phyloP scores from a whole-genome alignment of 92 coral and sea anemone species.

The Epizoanthus fatuus region DNA sequence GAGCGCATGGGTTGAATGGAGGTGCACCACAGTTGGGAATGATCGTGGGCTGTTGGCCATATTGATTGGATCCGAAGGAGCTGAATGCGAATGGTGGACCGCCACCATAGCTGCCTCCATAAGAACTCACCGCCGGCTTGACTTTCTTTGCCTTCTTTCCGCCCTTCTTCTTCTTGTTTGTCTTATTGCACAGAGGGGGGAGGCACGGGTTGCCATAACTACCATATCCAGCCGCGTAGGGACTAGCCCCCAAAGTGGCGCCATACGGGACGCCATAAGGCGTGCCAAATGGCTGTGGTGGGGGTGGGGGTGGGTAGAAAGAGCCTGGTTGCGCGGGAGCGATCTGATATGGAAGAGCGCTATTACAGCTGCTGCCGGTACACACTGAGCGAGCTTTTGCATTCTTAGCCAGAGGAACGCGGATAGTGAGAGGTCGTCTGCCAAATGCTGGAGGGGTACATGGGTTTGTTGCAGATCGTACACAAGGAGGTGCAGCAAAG shows the following conservation, averaged over 20 bases:
- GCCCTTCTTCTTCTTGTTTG: background rate
- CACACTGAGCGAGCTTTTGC: slow-evolving; percentile 39
- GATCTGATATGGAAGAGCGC: slow-evolving; percentile 21
- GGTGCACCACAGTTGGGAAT: slow-evolving; percentile 35
- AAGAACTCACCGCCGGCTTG: slow-evolving; percentile 21
- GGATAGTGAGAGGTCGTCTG: slow-evolving; percentile 23
- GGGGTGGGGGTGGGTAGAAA: background rate
- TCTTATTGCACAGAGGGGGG: background rate
- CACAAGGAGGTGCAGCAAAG: slow-evolving; percentile 27
- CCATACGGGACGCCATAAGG: slow-evolving; percentile 43
- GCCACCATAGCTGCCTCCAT: slow-evolving; percentile 41
- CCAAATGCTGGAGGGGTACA: background rate
- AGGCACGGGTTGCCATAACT: slow-evolving; percentile 29
- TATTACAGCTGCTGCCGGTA: slow-evolving; percentile 9
- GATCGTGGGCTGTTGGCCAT: slow-evolving; percentile 37
- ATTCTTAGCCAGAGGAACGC: slow-evolving; percentile 24
- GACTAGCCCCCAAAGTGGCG: slow-evolving; percentile 12
- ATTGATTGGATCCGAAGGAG: slow-evolving; percentile 31
- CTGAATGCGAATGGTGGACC: slow-evolving; percentile 48
- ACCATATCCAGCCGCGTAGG: slow-evolving; percentile 14
- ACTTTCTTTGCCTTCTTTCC: slow-evolving; percentile 4
- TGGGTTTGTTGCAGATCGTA: slow-evolving; percentile 27
- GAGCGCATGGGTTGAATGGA: slow-evolving; percentile 42
- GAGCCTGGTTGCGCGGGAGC: slow-evolving; percentile 28
- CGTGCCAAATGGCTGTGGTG: slow-evolving; percentile 31